Percentiles rank a stretch among this genome's conserved stretches.
These are phyloP conservation scores for Danio rerio DNA, from an alignment of 2,113 vertebrate genomes.

Conservation along the genomic window GRCz12tu NC_133191.1:55897501-55898000, in stretches of 20 bases:
- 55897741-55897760: neutral
- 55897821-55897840: no score
- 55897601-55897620: neutral
- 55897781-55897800: neutral
- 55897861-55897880: no score
- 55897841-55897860: no score
- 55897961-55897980: no score
- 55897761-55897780: neutral
- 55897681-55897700: neutral
- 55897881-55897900: no score
- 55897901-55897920: no score
- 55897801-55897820: no score
- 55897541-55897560: neutral
- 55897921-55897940: no score
- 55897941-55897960: no score
- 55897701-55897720: neutral
- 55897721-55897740: neutral
- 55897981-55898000: no score
- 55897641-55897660: neutral
- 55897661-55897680: neutral
- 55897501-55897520: conserved; percentile 53
- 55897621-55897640: neutral
- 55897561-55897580: neutral
- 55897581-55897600: neutral
- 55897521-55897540: conserved; percentile 5